Percentiles rank a stretch among this genome's conserved stretches.
Conservation (phyloP, 2,888 invertebrate genomes). For the Brachypalpus laphriformis region DNA sequence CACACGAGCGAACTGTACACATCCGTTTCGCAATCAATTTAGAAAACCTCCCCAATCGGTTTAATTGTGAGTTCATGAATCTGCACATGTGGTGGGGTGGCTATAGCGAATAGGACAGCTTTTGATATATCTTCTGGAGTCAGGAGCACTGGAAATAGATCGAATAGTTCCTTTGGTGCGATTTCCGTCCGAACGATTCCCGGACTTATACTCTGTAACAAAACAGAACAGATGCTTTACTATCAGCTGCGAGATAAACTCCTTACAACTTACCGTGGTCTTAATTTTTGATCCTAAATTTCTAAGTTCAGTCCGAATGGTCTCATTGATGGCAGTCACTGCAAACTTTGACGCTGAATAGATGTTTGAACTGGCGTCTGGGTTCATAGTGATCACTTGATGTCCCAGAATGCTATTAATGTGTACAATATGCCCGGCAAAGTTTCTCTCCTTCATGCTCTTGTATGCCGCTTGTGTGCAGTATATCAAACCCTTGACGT, state of each 20-base stretch:
- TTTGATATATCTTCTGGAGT: conserved; percentile 78
- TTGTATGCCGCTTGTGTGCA: background rate
- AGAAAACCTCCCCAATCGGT: conserved; percentile 40
- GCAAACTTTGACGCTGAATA: conserved; percentile 75
- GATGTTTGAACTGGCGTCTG: conserved; percentile 63
- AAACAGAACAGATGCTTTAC: background rate
- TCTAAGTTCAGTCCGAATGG: conserved; percentile 75
- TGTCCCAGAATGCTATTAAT: conserved; percentile 78
- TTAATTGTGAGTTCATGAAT: conserved; percentile 50
- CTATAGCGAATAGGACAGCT: conserved; percentile 78
- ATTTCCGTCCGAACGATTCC: conserved; percentile 10
- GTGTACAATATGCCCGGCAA: background rate
- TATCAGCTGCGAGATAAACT: background rate
- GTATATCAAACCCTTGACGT: background rate
- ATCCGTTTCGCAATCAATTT: too few species aligned
- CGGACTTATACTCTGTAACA: conserved; percentile 4
- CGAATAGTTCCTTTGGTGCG: background rate
- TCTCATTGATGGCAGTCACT: conserved; percentile 75
- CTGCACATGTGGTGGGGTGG: conserved; percentile 79
- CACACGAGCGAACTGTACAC: too few species aligned
- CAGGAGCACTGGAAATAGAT: background rate
- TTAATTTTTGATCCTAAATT: conserved; percentile 71
- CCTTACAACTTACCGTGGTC: conserved; percentile 75
- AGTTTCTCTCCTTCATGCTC: background rate
- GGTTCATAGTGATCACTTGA: conserved; percentile 49